A percentile compares a stretch with the other conserved stretches of the same genome.
Evolutionary conservation across 2,888 invertebrate species (phyloP).

Genomic region (Malthinus seriepunctatus): DNA sequence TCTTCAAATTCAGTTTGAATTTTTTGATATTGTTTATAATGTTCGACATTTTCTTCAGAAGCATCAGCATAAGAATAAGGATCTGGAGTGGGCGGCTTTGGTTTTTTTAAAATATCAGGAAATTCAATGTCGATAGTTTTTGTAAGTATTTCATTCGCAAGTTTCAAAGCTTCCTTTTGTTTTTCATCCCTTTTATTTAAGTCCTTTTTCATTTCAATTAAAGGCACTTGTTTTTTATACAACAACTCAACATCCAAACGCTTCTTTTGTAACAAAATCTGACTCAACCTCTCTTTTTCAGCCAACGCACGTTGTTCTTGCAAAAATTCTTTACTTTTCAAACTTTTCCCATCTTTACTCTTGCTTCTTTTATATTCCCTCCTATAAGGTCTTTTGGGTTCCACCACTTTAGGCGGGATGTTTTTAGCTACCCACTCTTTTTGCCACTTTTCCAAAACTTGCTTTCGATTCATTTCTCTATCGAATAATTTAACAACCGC

Average conservation of each 20-base stretch:
- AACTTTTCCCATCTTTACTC: slow-evolving; percentile 27
- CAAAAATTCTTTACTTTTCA: slow-evolving; percentile 45
- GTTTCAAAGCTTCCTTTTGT: slow-evolving; percentile 61
- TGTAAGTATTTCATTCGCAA: slow-evolving; percentile 66
- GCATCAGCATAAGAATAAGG: slow-evolving; percentile 48
- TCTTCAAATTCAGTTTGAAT: slow-evolving; percentile 48
- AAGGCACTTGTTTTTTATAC: slow-evolving; percentile 63
- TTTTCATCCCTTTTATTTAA: slow-evolving; percentile 61
- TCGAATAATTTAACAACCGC: slow-evolving; percentile 55
- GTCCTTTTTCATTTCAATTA: slow-evolving; percentile 63
- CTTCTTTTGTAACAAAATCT: slow-evolving; percentile 66
- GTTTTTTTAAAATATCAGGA: slow-evolving; percentile 62
- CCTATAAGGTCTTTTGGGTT: slow-evolving; percentile 24
- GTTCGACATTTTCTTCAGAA: slow-evolving; percentile 49
- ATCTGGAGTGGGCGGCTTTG: slow-evolving; percentile 53
- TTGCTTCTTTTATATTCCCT: slow-evolving; percentile 28
- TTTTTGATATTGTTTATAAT: slow-evolving; percentile 54
- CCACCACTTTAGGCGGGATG: slow-evolving; percentile 55
- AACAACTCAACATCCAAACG: slow-evolving; percentile 64
- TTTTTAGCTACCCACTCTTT: slow-evolving; percentile 59
- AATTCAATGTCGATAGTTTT: slow-evolving; percentile 66
- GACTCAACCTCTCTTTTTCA: slow-evolving; percentile 67
- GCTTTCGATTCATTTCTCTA: slow-evolving; percentile 60
- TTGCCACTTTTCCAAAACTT: slow-evolving; percentile 64
- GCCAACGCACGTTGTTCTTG: slow-evolving; percentile 65